phyloP scores from a whole-genome alignment of 2,797 vertebrate species.

The Sebastes iracundus region DNA sequence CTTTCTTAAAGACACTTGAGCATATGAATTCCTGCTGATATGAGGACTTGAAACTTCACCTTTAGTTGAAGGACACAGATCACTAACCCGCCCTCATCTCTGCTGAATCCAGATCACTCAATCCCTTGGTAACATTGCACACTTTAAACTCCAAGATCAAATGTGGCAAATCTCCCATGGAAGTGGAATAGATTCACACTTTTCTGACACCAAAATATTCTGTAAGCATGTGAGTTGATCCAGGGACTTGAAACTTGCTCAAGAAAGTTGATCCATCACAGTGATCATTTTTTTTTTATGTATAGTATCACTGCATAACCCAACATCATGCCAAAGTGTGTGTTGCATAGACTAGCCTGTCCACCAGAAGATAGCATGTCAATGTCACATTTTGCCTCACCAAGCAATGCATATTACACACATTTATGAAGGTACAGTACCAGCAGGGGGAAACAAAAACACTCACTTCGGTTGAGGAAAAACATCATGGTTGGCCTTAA shows the following conservation, averaged over 20 bases:
- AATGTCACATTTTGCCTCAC: too few species aligned
- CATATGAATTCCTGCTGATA: background rate
- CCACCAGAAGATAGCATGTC: too few species aligned
- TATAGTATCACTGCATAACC: too few species aligned
- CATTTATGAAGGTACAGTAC: too few species aligned
- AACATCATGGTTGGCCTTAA: too few species aligned
- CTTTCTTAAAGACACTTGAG: conserved; percentile 2
- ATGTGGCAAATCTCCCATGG: background rate
- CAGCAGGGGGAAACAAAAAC: too few species aligned
- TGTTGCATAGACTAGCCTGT: rapidly evolving
- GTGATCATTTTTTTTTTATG: background rate
- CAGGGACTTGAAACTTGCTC: background rate
- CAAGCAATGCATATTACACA: too few species aligned
- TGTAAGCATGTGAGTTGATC: background rate
- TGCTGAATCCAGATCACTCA: background rate
- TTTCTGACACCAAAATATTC: background rate
- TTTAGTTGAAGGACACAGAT: background rate
- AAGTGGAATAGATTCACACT: background rate
- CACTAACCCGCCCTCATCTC: background rate
- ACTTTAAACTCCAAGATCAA: background rate
- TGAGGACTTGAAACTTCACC: background rate
- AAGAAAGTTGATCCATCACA: background rate
- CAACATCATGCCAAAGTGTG: too few species aligned
- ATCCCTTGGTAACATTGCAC: background rate
- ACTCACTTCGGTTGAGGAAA: too few species aligned